Percentiles rank a stretch among this genome's conserved stretches.
Conservation (phyloP, 2,113 vertebrate species). For the Rostratula benghalensis region DNA sequence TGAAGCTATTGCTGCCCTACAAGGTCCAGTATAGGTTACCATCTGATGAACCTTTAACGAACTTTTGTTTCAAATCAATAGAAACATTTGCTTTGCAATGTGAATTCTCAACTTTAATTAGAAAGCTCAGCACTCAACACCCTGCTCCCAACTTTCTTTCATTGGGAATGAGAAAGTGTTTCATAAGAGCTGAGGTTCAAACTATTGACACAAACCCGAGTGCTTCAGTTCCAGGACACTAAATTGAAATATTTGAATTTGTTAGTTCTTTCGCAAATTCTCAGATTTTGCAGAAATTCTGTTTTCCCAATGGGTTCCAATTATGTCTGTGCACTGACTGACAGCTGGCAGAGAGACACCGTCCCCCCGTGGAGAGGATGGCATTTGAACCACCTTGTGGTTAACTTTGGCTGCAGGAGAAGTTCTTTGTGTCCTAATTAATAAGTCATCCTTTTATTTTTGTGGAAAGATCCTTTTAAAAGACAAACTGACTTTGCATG, state of each 20-base stretch:
- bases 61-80: background rate
- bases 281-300: background rate
- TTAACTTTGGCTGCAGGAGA: slow-evolving; percentile 8
- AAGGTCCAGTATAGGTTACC: background rate
- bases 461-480: background rate
- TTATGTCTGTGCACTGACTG: background rate
- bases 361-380: background rate
- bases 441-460: background rate
- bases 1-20: background rate
- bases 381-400: background rate
- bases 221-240: background rate
- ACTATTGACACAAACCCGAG: background rate
- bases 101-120: background rate
- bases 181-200: background rate
- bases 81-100: background rate
- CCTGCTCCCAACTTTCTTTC: background rate
- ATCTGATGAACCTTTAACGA: background rate
- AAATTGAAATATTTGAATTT: background rate
- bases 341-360: background rate
- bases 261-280: background rate
- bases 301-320: background rate
- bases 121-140: background rate
- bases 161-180: background rate
- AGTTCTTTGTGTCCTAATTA: slow-evolving; percentile 15
- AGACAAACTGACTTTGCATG: background rate